These are phyloP conservation scores for Cenopis cana DNA, from an alignment of 2,888 invertebrate species.

Conservation along the genomic window DNA sequence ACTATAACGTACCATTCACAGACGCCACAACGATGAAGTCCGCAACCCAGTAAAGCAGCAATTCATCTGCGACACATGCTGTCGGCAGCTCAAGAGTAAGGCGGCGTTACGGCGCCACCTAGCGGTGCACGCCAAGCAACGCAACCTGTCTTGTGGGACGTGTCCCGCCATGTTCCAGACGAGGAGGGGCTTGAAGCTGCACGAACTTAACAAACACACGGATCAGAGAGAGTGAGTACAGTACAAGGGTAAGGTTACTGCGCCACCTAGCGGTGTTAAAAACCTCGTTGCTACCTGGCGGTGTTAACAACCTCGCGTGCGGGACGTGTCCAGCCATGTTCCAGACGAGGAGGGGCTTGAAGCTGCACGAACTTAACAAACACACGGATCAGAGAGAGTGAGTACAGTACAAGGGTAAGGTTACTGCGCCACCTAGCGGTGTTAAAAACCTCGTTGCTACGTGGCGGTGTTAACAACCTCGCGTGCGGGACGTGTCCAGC, in stretches of 20 bases:
- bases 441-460: too few species aligned
- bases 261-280: too few species aligned
- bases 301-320: conserved; percentile 26
- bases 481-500: too few species aligned
- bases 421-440: too few species aligned
- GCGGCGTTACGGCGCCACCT: conserved; percentile 57
- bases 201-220: conserved; percentile 49
- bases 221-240: conserved; percentile 46
- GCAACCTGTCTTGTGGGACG: conserved; percentile 43
- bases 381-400: conserved; percentile 49
- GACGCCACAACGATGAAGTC: conserved; percentile 57
- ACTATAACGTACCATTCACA: conserved; percentile 19
- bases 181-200: conserved; percentile 51
- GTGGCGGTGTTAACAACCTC: too few species aligned
- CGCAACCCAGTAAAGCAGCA: conserved; percentile 43
- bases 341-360: conserved; percentile 52
- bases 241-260: too few species aligned
- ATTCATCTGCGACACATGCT: conserved; percentile 56
- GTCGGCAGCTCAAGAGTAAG: conserved; percentile 56
- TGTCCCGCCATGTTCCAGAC: conserved; percentile 50
- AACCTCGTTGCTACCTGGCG: too few species aligned
- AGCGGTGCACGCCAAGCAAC: conserved; percentile 53
- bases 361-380: conserved; percentile 49
- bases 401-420: neutral
- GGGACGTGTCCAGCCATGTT: conserved; percentile 47